These are phyloP conservation scores for Drosophila azteca DNA, from an alignment of 1,140 invertebrate species.

Conservation along the genomic window DNA sequence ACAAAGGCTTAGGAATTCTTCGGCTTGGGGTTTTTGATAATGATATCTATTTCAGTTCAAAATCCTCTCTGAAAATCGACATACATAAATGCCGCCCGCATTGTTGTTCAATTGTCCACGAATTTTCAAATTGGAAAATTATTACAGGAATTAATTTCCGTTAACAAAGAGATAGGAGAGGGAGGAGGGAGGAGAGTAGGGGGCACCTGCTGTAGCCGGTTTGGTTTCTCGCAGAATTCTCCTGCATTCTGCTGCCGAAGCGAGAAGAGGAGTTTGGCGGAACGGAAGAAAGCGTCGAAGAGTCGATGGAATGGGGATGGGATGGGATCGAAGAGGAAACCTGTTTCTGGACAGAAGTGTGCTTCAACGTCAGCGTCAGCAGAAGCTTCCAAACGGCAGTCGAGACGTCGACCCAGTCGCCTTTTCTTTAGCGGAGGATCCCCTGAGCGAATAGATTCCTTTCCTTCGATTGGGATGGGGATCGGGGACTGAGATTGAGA, in stretches of 20 bases:
- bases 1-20: constrained; percentile 23
- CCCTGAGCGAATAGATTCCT: constrained; percentile 41
- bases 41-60: constrained; percentile 18
- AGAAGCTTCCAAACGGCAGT: not conserved
- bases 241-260: not conserved
- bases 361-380: too few species aligned
- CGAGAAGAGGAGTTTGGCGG: constrained; percentile 37
- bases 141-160: constrained; percentile 46
- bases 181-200: constrained; percentile 5
- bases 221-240: constrained; percentile 33
- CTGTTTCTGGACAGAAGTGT: constrained; percentile 17
- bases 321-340: constrained; percentile 13
- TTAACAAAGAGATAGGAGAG: constrained; percentile 10
- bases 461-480: constrained; percentile 17
- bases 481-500: constrained; percentile 13
- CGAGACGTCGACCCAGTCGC: constrained; percentile 42
- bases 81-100: constrained; percentile 24
- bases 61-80: constrained; percentile 5
- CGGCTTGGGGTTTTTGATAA: constrained; percentile 13
- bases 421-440: constrained; percentile 22
- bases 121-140: constrained; percentile 20
- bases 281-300: constrained; percentile 48
- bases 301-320: constrained; percentile 33
- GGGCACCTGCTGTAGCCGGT: constrained; percentile 47
- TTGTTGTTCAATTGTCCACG: constrained; percentile 32